Conservation (phyloP, 1,140 invertebrate species). For the Lutraria rhynchaena region DNA sequence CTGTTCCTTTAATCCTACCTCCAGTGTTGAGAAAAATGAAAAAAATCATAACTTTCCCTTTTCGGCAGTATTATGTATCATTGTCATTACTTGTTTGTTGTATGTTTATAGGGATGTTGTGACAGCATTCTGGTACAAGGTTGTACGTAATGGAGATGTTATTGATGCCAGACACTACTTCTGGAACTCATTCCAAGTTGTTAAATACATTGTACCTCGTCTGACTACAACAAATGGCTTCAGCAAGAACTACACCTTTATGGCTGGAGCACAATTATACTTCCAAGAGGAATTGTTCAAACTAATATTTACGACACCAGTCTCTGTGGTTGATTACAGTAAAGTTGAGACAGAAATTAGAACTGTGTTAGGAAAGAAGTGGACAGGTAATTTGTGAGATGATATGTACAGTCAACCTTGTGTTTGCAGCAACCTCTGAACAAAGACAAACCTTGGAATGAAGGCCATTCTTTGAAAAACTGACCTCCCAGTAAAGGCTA, state of each 20-base stretch:
- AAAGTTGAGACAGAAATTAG: not conserved
- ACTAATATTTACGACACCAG: conserved; percentile 23
- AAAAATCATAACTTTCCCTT: no score
- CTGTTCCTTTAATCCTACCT: not conserved
- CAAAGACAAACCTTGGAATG: no score
- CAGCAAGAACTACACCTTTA: conserved; percentile 20
- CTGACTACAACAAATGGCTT: conserved; percentile 7
- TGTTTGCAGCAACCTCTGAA: no score
- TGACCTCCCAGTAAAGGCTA: no score
- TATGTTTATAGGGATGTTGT: conserved; percentile 23
- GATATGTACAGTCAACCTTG: no score
- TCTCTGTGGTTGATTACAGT: conserved; percentile 10
- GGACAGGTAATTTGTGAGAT: conserved; percentile 31
- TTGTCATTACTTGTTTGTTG: not conserved
- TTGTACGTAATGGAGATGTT: conserved; percentile 4
- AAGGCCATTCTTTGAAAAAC: no score
- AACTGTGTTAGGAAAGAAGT: not conserved
- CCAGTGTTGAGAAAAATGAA: no score
- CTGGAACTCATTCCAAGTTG: not conserved
- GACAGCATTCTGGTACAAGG: conserved; percentile 22
- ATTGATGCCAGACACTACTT: conserved; percentile 23
- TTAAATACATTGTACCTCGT: not conserved
- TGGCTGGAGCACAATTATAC: conserved; percentile 16
- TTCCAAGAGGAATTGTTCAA: conserved; percentile 18
- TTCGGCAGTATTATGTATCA: not conserved